These are phyloP conservation scores for Metopolophium dirhodum DNA, from an alignment of 1,140 invertebrate species.

Conservation along the genomic window DNA sequence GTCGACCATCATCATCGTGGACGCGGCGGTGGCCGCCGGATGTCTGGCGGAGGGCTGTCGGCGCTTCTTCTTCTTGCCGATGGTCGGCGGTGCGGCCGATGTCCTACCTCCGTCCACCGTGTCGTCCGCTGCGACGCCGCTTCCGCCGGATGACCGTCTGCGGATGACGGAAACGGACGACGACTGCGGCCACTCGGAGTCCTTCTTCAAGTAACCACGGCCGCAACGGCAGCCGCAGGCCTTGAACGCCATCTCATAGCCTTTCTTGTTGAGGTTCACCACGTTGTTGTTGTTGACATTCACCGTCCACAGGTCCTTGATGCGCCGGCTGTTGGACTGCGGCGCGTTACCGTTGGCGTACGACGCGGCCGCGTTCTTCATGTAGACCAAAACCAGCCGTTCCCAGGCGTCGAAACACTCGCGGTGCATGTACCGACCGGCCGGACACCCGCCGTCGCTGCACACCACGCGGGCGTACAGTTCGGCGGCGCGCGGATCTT, in stretches of 20 bases:
- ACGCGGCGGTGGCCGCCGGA: slow-evolving; percentile 67
- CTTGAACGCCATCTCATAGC: slow-evolving; percentile 91
- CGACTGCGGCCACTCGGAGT: slow-evolving; percentile 80
- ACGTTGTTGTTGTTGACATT: slow-evolving; percentile 94
- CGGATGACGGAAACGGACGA: slow-evolving; percentile 64
- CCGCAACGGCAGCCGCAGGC: slow-evolving; percentile 88
- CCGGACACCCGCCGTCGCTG: slow-evolving; percentile 90
- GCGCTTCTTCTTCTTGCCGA: slow-evolving; percentile 76
- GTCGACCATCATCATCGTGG: slow-evolving; percentile 60
- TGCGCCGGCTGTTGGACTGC: slow-evolving; percentile 78
- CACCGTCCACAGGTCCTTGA: slow-evolving; percentile 96
- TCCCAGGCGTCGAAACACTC: slow-evolving; percentile 96
- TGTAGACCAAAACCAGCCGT: slow-evolving; percentile 81
- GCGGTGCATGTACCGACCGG: slow-evolving; percentile 91
- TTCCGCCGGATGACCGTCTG: slow-evolving; percentile 63
- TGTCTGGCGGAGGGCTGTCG: slow-evolving; percentile 67
- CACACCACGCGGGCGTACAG: slow-evolving; percentile 88
- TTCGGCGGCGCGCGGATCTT: slow-evolving; percentile 69
- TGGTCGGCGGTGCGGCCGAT: slow-evolving; percentile 59
- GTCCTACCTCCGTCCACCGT: background rate
- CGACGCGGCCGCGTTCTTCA: slow-evolving; percentile 76
- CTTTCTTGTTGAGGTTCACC: slow-evolving; percentile 91
- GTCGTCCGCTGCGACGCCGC: slow-evolving; percentile 65
- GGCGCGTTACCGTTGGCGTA: slow-evolving; percentile 82
- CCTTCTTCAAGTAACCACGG: slow-evolving; percentile 90